Conservation (phyloP, 2,797 vertebrate species). For the Catharus ustulatus region DNA sequence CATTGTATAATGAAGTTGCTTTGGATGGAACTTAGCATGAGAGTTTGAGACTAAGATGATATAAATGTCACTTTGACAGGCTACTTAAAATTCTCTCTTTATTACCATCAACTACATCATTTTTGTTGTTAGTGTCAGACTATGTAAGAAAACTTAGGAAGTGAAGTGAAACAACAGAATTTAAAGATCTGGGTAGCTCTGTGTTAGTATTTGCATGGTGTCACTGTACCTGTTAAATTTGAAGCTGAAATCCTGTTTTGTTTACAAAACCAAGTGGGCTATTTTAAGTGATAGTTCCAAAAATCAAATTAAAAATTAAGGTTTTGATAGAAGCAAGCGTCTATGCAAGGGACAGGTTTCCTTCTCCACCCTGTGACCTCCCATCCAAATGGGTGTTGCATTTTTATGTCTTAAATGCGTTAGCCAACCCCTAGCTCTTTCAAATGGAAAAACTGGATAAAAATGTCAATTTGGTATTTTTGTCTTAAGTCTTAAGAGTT, state of each 20-base stretch:
- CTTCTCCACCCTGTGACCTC: neutral
- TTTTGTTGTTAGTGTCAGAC: slow-evolving; percentile 44
- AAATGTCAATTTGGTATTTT: neutral
- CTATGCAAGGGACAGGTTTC: neutral
- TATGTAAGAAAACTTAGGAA: slow-evolving; percentile 25
- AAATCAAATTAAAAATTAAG: neutral
- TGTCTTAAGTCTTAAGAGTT: neutral
- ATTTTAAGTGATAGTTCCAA: neutral
- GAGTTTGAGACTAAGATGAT: slow-evolving; percentile 12
- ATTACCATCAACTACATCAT: slow-evolving; percentile 50
- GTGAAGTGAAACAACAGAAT: slow-evolving; percentile 24
- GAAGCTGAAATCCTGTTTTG: neutral
- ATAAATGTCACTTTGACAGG: slow-evolving; percentile 48
- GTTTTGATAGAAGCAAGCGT: neutral
- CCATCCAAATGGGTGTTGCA: neutral
- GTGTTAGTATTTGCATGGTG: neutral
- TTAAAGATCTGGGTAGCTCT: neutral
- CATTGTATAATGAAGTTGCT: slow-evolving; percentile 28
- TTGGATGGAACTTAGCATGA: slow-evolving; percentile 28
- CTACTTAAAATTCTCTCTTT: slow-evolving; percentile 58
- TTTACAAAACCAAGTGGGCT: neutral
- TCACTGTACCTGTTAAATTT: neutral
- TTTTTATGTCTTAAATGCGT: neutral
- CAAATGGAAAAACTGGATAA: neutral
- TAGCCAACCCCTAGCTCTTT: neutral